Conservation (phyloP, 2,888 invertebrate genomes). For the Diaphora mendica region DNA sequence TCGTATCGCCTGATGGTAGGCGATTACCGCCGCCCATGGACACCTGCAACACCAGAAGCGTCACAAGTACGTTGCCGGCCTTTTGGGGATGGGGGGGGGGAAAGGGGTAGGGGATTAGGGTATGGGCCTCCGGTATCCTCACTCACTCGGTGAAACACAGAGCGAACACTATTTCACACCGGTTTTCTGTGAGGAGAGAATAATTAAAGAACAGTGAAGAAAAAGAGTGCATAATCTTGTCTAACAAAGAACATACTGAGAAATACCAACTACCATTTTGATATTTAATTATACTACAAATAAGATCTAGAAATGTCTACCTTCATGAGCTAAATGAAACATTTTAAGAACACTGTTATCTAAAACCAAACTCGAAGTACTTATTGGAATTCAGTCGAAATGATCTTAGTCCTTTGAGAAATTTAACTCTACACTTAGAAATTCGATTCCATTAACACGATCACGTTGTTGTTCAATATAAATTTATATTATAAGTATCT, state of each 20-base stretch:
- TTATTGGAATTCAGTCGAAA: neutral
- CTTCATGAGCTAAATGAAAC: neutral
- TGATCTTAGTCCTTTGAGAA: neutral
- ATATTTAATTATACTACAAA: neutral
- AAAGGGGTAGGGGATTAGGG: no score
- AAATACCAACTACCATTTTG: neutral
- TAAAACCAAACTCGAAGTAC: neutral
- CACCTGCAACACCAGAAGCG: no score
- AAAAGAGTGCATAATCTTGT: no score
- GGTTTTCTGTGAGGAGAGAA: no score
- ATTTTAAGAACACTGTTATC: neutral
- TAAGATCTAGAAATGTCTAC: neutral
- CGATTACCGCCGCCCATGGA: no score
- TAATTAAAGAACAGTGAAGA: no score
- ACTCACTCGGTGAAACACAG: no score
- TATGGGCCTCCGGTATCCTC: no score
- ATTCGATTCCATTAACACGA: neutral
- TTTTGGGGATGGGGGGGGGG: no score
- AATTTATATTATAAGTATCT: neutral
- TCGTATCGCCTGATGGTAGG: no score
- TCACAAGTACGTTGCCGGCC: no score
- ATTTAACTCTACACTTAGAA: neutral
- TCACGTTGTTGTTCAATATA: neutral
- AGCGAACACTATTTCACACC: no score
- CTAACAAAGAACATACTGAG: neutral